Evolutionary conservation across 2,113 vertebrate genomes (phyloP).

Genomic region (Rousettus leschenaultii): DNA sequence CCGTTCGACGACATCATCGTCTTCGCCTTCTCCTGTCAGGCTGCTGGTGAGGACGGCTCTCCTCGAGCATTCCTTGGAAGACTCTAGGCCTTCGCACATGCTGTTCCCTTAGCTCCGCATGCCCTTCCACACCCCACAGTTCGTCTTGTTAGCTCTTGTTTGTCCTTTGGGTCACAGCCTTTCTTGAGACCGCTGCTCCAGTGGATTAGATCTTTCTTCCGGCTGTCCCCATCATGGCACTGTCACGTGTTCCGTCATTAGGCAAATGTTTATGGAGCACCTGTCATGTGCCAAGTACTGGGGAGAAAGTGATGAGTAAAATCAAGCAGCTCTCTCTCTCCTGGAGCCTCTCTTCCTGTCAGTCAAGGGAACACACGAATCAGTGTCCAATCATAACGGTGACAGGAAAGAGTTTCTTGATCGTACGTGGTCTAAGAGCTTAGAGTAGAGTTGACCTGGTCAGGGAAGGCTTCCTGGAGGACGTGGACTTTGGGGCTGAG

Average conservation of each 20-base stretch:
- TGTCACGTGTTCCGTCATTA: background rate
- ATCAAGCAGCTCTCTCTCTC: background rate
- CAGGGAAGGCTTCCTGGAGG: background rate
- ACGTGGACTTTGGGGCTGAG: background rate
- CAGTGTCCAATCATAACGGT: background rate
- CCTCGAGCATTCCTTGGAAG: background rate
- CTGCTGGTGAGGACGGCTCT: conserved; percentile 82
- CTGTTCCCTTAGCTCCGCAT: background rate
- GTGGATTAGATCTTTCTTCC: background rate
- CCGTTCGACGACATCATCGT: conserved; percentile 96
- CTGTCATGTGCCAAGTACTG: background rate
- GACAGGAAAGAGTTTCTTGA: background rate
- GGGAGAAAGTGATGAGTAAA: background rate
- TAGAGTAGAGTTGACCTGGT: background rate
- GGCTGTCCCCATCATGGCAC: background rate
- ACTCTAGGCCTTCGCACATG: background rate
- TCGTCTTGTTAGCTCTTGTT: background rate
- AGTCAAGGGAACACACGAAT: background rate
- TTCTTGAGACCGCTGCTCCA: background rate
- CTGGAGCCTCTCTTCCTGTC: background rate
- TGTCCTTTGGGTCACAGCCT: background rate
- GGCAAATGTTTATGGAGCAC: background rate
- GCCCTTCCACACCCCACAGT: background rate
- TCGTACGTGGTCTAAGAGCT: background rate
- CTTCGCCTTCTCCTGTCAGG: conserved; percentile 94